Conservation (phyloP, 1,140 invertebrate genomes). For the Agrilus planipennis region DNA sequence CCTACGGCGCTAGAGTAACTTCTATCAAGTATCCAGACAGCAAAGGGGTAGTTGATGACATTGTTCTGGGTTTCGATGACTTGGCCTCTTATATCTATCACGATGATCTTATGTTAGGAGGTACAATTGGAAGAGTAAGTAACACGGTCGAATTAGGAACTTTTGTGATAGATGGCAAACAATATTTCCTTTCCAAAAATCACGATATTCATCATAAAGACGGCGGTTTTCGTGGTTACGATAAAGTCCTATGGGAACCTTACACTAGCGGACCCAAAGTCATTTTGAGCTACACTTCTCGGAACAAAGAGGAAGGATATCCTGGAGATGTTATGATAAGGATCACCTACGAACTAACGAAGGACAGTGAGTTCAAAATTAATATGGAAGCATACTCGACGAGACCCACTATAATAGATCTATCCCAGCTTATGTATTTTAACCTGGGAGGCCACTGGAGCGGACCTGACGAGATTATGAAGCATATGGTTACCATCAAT, state of each 20-base stretch:
- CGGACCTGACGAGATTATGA: constrained; percentile 40
- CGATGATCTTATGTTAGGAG: constrained; percentile 53
- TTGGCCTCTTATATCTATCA: constrained; percentile 45
- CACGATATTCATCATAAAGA: constrained; percentile 40
- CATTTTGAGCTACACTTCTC: constrained; percentile 42
- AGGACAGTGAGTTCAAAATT: constrained; percentile 45
- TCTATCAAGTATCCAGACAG: constrained; percentile 52
- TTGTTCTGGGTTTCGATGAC: constrained; percentile 57
- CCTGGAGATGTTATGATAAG: constrained; percentile 41
- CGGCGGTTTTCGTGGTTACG: constrained; percentile 49
- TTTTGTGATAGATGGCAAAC: constrained; percentile 46
- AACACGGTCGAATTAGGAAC: constrained; percentile 52
- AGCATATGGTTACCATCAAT: constrained; percentile 48
- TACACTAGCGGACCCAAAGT: constrained; percentile 32
- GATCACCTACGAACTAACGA: constrained; percentile 46
- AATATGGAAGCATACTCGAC: constrained; percentile 45
- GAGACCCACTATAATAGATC: constrained; percentile 46
- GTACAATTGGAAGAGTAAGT: constrained; percentile 56
- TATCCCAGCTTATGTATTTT: constrained; percentile 58
- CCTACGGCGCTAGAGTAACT: constrained; percentile 57
- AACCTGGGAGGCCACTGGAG: constrained; percentile 51
- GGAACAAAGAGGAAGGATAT: constrained; percentile 46
- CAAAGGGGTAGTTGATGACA: constrained; percentile 47
- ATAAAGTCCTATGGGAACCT: constrained; percentile 45
- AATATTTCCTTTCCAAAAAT: constrained; percentile 47